phyloP scores from a whole-genome alignment of 2,888 invertebrate genomes.

The Eristalis arbustorum region DNA sequence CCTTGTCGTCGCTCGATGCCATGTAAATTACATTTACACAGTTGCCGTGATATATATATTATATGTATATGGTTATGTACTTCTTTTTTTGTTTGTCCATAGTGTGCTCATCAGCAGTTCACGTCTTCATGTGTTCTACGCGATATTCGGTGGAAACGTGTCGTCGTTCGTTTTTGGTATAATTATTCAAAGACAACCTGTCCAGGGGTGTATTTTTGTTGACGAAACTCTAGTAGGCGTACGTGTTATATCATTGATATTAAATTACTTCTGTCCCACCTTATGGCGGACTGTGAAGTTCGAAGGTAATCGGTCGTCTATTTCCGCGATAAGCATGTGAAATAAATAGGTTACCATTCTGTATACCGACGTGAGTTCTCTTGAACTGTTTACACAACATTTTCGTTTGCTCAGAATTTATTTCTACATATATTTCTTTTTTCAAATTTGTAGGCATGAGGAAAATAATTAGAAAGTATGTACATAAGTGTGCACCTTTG shows the following conservation, averaged over 20 bases:
- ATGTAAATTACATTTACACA: constrained; percentile 56
- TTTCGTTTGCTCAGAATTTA: neutral
- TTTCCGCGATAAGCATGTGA: constrained; percentile 37
- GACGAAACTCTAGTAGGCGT: constrained; percentile 37
- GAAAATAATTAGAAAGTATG: neutral
- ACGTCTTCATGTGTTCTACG: neutral
- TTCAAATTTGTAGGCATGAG: neutral
- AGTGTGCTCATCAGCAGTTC: neutral
- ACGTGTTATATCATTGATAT: constrained; percentile 31
- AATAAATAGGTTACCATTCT: constrained; percentile 10
- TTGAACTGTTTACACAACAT: neutral
- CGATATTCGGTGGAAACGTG: constrained; percentile 26
- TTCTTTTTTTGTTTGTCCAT: neutral
- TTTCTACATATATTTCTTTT: neutral
- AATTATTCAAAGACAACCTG: constrained; percentile 18
- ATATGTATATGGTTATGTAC: neutral
- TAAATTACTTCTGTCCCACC: constrained; percentile 28
- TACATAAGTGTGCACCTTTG: too few species aligned
- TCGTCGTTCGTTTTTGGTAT: constrained; percentile 17
- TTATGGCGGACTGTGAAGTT: constrained; percentile 16
- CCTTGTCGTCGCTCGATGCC: constrained; percentile 24
- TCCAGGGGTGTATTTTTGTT: constrained; percentile 1
- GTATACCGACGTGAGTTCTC: neutral
- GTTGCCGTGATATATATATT: neutral
- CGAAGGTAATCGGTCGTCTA: constrained; percentile 53